Base-by-base conservation (phyloP, 2,797 vertebrate species). In the Remorina albescens region DNA sequence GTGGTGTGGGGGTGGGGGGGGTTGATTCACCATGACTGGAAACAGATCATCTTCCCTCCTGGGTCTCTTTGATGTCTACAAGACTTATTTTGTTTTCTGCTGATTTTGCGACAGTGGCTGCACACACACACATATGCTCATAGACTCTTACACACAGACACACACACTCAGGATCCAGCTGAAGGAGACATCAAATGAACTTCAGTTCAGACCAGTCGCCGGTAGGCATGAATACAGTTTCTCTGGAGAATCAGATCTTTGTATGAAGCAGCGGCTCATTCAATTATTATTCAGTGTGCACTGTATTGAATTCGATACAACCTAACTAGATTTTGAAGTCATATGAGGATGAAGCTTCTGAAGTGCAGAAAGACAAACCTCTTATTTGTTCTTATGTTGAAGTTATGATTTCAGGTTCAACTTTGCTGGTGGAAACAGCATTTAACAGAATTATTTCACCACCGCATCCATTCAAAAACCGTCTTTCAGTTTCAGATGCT, bases 31-130 rank as follows among this genome's bases (percentile, higher is more conserved):
- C 65, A 58, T 58, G 77, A 81, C 80, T 83, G 76, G 56, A 82
- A 82, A 88, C 85, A 79, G 74, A 85, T 86, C 77, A 64, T 79
- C 67, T 81, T 77, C 57, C 68, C 77, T 78, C 58, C 58, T 73
- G 73, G 67, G 54, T 76, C 61, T 63, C 83, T 87, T 80, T 86
- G 67, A 82, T 76, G 81, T 89, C 79, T 75, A 67, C 15, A 51
- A 75, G 78, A 82, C 82, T 81, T 76, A 82, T 86, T 87, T 85
- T 74, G 79, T 83, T 83, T 84, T 83, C 80, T 77, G 83, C 83
- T 83, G 76, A 86, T 85, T 78, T 74, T 74, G 74, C 65, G 80
- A 83, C 73, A 57, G 62, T 61, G 63, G 21, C 25, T 61, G 26
- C 57, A 37, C 63, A 51, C 28, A 65, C 39, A 63, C 51, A 21